phyloP scores from a whole-genome alignment of 2,797 vertebrate genomes.

The Ptychadena robeensis region DNA sequence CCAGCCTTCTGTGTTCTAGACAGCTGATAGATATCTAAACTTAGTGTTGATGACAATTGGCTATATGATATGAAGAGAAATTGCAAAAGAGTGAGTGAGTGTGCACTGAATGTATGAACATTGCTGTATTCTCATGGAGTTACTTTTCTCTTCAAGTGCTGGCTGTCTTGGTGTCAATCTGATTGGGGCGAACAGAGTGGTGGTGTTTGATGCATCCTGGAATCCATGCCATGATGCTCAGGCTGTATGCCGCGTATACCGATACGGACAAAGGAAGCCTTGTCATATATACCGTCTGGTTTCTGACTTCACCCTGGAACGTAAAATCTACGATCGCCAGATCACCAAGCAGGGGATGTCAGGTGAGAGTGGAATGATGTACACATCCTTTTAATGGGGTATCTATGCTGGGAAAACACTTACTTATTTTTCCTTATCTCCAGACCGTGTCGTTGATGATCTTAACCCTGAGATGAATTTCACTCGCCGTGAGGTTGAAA shows the following conservation, averaged over 20 bases:
- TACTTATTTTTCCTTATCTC: conserved; percentile 6
- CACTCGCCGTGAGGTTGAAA: conserved; percentile 95
- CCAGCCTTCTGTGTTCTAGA: no score
- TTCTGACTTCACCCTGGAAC: conserved; percentile 96
- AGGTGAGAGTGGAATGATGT: conserved; percentile 71
- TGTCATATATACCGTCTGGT: conserved; percentile 97
- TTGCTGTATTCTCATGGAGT: not conserved
- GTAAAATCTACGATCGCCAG: conserved; percentile 98
- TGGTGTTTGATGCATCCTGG: conserved; percentile 98
- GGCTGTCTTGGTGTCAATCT: conserved; percentile 97
- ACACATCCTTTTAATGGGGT: no score
- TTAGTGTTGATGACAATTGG: no score
- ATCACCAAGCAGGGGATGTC: conserved; percentile 99
- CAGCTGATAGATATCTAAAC: no score
- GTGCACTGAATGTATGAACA: no score
- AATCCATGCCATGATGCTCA: conserved; percentile 98
- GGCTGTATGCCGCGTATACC: conserved; percentile 95
- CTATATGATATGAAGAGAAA: no score
- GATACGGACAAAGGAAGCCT: conserved; percentile 94
- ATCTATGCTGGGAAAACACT: not conserved
- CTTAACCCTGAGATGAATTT: conserved; percentile 97
- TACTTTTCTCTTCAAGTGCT: conserved; percentile 75
- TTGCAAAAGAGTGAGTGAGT: no score
- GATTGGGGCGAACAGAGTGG: conserved; percentile 95
- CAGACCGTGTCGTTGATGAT: conserved; percentile 97